These are phyloP conservation scores for Eleutherodactylus coqui DNA, from an alignment of 2,797 vertebrate species.

Conservation along the genomic window DNA sequence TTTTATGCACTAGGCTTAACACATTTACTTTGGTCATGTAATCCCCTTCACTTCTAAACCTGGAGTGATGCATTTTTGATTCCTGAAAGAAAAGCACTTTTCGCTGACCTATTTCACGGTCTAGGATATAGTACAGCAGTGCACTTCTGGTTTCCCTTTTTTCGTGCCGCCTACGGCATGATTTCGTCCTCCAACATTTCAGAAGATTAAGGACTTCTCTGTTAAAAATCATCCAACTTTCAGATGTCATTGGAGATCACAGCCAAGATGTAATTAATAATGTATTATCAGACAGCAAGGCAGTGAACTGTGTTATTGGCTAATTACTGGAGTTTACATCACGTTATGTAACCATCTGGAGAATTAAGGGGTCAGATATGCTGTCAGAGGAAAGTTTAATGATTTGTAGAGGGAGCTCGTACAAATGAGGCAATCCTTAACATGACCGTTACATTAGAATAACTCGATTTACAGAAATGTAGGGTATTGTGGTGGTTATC, in stretches of 20 bases:
- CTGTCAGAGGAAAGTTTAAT: not conserved
- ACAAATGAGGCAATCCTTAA: too few species aligned
- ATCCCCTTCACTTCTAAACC: not conserved
- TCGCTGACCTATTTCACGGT: conserved; percentile 23
- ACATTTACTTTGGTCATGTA: conserved; percentile 7
- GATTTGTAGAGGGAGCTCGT: not conserved
- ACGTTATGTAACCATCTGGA: conserved; percentile 16
- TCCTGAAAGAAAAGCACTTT: conserved; percentile 29
- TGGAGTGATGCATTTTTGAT: conserved; percentile 8
- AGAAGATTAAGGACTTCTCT: conserved; percentile 4
- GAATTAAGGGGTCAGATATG: not conserved
- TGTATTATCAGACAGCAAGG: conserved; percentile 3
- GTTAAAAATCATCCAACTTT: conserved; percentile 19
- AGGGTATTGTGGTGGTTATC: too few species aligned
- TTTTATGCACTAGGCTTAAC: conserved; percentile 47
- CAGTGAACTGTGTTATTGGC: not conserved
- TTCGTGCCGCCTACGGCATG: conserved; percentile 4
- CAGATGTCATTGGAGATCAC: conserved; percentile 32
- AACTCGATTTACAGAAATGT: too few species aligned
- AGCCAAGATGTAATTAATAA: conserved; percentile 36
- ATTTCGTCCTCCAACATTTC: not conserved
- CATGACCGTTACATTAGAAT: too few species aligned
- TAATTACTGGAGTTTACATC: not conserved
- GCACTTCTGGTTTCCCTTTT: not conserved
- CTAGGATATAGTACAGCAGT: not conserved